Conservation (phyloP, 1,140 invertebrate species). For the Melanaphis sacchari region DNA sequence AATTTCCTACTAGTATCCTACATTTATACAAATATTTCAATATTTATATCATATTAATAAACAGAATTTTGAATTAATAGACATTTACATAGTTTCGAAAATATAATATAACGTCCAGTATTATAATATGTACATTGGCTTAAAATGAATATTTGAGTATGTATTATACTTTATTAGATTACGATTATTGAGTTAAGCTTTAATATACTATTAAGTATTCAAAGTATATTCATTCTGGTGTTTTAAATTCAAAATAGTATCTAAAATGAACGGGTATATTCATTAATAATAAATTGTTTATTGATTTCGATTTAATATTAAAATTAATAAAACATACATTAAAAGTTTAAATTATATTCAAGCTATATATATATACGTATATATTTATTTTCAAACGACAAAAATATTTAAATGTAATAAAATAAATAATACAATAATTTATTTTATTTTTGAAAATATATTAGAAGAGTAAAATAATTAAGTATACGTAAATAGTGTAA, state of each 20-base stretch:
- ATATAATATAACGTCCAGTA: neutral
- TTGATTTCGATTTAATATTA: neutral
- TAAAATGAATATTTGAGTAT: constrained; percentile 19
- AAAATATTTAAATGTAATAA: too few relatives aligned
- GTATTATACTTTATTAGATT: constrained; percentile 1
- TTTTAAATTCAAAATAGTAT: neutral
- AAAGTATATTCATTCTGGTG: neutral
- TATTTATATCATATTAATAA: constrained; percentile 5
- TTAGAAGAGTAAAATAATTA: too few relatives aligned
- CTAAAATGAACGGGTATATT: neutral
- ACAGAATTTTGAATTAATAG: constrained; percentile 1
- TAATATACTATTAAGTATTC: constrained; percentile 13
- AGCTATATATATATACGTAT: neutral
- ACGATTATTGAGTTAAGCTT: constrained; percentile 6
- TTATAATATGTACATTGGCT: neutral
- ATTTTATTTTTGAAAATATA: too few relatives aligned
- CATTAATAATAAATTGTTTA: neutral
- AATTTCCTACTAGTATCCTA: neutral
- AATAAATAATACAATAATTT: too few relatives aligned
- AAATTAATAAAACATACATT: neutral
- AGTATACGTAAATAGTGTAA: too few relatives aligned
- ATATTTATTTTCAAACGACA: too few relatives aligned
- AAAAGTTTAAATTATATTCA: neutral
- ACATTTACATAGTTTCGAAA: constrained; percentile 11
- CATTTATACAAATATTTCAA: neutral